Conservation (phyloP, 2,797 vertebrate genomes). For the Phrynocephalus vlangalii region DNA sequence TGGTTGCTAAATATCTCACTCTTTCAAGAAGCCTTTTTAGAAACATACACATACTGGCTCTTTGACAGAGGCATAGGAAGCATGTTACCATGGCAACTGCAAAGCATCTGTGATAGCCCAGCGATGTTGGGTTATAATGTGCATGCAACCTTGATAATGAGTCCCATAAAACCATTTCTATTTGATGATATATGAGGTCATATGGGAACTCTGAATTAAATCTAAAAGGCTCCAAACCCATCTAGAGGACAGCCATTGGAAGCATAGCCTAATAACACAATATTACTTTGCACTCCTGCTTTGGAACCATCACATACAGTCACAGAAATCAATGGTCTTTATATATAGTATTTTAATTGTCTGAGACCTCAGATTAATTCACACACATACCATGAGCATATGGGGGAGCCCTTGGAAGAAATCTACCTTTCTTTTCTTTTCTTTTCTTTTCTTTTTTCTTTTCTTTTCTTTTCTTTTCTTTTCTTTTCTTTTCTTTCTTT, state of each 20-base stretch:
- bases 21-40: slow-evolving; percentile 61
- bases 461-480: too few species aligned
- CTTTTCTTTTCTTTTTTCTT: too few species aligned
- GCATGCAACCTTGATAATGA: slow-evolving; percentile 67
- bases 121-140: slow-evolving; percentile 69
- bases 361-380: slow-evolving; percentile 30
- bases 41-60: slow-evolving; percentile 30
- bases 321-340: not conserved
- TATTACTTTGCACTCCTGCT: not conserved
- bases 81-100: slow-evolving; percentile 76
- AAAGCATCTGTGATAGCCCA: slow-evolving; percentile 71
- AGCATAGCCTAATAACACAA: rapidly evolving
- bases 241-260: slow-evolving; percentile 46
- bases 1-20: slow-evolving; percentile 67
- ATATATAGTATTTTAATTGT: slow-evolving; percentile 16
- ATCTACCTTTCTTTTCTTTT: not conserved
- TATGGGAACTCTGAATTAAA: slow-evolving; percentile 64
- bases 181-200: slow-evolving; percentile 58
- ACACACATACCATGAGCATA: slow-evolving; percentile 8
- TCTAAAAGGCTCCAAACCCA: slow-evolving; percentile 61
- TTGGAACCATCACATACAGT: slow-evolving; percentile 20
- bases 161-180: slow-evolving; percentile 50
- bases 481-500: too few species aligned
- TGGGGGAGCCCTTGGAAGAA: slow-evolving; percentile 52
- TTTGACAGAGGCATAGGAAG: slow-evolving; percentile 64